Evolutionary conservation across 1,140 invertebrate genomes (phyloP).

Genomic region (Cyclargus thomasi): DNA sequence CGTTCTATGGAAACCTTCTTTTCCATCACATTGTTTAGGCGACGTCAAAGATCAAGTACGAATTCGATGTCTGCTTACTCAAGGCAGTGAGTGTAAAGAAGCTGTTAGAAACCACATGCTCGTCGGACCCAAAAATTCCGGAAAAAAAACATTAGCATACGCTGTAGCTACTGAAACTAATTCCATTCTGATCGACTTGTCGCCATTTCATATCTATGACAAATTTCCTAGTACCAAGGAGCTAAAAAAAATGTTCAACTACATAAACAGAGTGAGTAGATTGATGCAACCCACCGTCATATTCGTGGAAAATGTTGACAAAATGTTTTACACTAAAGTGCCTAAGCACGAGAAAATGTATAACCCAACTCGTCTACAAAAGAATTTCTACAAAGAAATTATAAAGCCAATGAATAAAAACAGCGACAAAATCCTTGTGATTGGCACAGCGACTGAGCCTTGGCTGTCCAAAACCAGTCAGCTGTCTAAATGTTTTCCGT

Average conservation of each 20-base stretch:
- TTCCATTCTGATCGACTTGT: slow-evolving; percentile 58
- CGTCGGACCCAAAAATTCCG: slow-evolving; percentile 51
- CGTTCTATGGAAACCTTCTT: slow-evolving; percentile 53
- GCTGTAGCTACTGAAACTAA: slow-evolving; percentile 65
- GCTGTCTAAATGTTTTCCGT: slow-evolving; percentile 76
- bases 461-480: slow-evolving; percentile 69
- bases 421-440: slow-evolving; percentile 79
- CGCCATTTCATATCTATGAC: slow-evolving; percentile 55
- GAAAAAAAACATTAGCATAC: slow-evolving; percentile 58
- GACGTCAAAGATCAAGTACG: slow-evolving; percentile 60
- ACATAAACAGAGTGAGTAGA: slow-evolving; percentile 74
- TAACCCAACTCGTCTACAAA: slow-evolving; percentile 80
- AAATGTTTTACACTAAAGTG: slow-evolving; percentile 87
- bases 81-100: slow-evolving; percentile 49
- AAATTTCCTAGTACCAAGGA: slow-evolving; percentile 58
- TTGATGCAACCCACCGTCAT: slow-evolving; percentile 88
- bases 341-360: slow-evolving; percentile 74
- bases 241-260: slow-evolving; percentile 59
- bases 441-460: slow-evolving; percentile 79
- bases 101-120: slow-evolving; percentile 45
- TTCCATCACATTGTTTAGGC: slow-evolving; percentile 52
- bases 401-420: slow-evolving; percentile 77
- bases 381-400: slow-evolving; percentile 79
- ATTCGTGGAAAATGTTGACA: slow-evolving; percentile 87
- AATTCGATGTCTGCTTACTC: slow-evolving; percentile 50